These are phyloP conservation scores for Esox lucius DNA, from an alignment of 2,797 vertebrate genomes.

Conservation along the genomic window DNA sequence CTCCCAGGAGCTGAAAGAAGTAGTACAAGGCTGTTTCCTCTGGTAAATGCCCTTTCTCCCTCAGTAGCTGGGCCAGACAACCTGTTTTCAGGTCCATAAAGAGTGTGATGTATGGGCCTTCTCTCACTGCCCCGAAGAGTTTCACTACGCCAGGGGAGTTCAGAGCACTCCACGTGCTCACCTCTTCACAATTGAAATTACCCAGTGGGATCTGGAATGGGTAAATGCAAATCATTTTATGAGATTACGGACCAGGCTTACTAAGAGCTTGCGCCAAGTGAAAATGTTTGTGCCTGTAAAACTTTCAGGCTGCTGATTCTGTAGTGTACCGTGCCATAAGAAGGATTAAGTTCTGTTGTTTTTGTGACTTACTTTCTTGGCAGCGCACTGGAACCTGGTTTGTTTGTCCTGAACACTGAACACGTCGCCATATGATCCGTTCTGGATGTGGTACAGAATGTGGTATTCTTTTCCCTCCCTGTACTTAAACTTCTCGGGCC, in stretches of 20 bases:
- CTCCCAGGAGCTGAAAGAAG: conserved; percentile 82
- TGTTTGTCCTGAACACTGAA: conserved; percentile 85
- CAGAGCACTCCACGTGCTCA: conserved; percentile 86
- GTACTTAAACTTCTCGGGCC: conserved; percentile 89
- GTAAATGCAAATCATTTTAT: not conserved
- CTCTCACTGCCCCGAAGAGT: conserved; percentile 91
- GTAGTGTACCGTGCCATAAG: not conserved
- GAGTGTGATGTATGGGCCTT: conserved; percentile 86
- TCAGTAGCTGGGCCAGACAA: conserved; percentile 88
- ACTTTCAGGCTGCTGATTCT: not conserved
- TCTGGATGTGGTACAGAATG: conserved; percentile 76
- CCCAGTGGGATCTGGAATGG: conserved; percentile 80
- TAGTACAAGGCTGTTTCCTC: conserved; percentile 92
- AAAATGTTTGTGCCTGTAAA: not conserved
- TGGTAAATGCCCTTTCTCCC: conserved; percentile 84
- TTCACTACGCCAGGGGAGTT: conserved; percentile 85
- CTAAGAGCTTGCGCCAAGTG: not conserved
- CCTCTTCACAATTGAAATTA: conserved; percentile 88
- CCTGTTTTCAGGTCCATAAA: conserved; percentile 93
- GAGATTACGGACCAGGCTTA: not conserved
- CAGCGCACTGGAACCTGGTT: conserved; percentile 88
- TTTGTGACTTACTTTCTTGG: conserved; percentile 85
- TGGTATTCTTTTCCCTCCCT: conserved; percentile 87
- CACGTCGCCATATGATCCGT: conserved; percentile 92
- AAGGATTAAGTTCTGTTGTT: not conserved